Evolutionary conservation across 1,140 invertebrate species (phyloP).

Genomic region (Apis mellifera): DNA sequence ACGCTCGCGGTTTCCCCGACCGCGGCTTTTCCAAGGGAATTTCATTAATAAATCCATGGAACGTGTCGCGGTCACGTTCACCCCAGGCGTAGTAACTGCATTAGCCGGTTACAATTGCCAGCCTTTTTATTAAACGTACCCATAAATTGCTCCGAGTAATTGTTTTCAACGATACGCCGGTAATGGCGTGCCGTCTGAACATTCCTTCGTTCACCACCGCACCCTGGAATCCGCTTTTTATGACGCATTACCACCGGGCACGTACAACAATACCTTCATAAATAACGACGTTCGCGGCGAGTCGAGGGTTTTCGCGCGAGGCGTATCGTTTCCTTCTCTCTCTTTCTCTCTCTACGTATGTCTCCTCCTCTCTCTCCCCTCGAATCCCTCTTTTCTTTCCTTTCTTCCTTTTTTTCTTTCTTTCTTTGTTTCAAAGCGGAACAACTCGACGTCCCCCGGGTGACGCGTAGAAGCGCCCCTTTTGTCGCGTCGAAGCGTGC

Average conservation of each 20-base stretch:
- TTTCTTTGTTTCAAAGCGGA: background rate
- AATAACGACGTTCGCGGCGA: constrained; percentile 33
- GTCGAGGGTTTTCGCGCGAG: constrained; percentile 19
- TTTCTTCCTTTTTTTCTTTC: background rate
- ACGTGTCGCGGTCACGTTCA: constrained; percentile 12
- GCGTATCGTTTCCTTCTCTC: background rate
- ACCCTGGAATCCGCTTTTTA: constrained; percentile 34
- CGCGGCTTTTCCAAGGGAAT: background rate
- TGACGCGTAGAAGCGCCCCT: background rate
- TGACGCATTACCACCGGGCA: constrained; percentile 40
- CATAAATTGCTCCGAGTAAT: constrained; percentile 42
- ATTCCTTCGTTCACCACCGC: background rate
- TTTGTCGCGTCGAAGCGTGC: background rate
- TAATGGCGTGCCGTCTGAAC: constrained; percentile 33
- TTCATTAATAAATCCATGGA: constrained; percentile 36
- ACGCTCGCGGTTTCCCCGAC: background rate
- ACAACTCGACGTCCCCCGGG: constrained; percentile 1
- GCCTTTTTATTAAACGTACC: constrained; percentile 46
- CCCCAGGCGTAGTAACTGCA: constrained; percentile 20
- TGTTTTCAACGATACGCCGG: constrained; percentile 45
- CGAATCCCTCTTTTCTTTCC: background rate
- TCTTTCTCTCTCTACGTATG: too few species aligned
- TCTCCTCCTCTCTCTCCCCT: background rate
- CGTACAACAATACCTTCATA: constrained; percentile 46
- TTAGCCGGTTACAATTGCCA: constrained; percentile 42